A percentile compares a stretch with the other conserved stretches of the same genome.
Evolutionary conservation across 2,888 invertebrate species (phyloP).

Genomic region (Archips crataeganus): DNA sequence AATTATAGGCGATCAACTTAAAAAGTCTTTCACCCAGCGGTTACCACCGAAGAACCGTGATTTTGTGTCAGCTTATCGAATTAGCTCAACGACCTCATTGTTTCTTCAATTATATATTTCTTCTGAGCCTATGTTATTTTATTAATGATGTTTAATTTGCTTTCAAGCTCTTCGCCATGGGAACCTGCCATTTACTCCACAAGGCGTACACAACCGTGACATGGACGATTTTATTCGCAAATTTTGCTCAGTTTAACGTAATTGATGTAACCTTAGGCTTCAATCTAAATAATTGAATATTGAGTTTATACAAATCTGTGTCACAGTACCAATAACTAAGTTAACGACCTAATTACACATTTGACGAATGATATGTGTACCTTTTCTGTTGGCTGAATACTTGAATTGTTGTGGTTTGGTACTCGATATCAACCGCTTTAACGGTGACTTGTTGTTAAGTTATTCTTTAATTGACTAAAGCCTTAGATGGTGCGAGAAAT

Average conservation of each 20-base stretch:
- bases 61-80: not conserved
- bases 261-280: not conserved
- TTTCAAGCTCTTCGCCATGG: not conserved
- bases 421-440: not conserved
- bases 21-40: not conserved
- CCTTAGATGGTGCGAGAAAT: too few relatives aligned
- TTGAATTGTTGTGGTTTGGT: not conserved
- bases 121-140: not conserved
- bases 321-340: not conserved
- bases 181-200: not conserved
- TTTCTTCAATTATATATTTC: not conserved
- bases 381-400: not conserved
- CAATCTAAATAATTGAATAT: not conserved
- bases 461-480: too few relatives aligned
- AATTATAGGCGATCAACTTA: too few relatives aligned
- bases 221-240: not conserved
- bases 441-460: too few relatives aligned
- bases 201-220: not conserved
- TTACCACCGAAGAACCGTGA: not conserved
- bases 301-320: not conserved
- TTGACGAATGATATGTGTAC: not conserved
- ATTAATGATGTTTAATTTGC: not conserved
- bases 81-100: not conserved
- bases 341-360: not conserved
- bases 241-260: not conserved